Evolutionary conservation across 2,888 invertebrate genomes (phyloP), one percentile per base, ranked within the genome.

Genomic region (Cacoxenus indagator): DNA sequence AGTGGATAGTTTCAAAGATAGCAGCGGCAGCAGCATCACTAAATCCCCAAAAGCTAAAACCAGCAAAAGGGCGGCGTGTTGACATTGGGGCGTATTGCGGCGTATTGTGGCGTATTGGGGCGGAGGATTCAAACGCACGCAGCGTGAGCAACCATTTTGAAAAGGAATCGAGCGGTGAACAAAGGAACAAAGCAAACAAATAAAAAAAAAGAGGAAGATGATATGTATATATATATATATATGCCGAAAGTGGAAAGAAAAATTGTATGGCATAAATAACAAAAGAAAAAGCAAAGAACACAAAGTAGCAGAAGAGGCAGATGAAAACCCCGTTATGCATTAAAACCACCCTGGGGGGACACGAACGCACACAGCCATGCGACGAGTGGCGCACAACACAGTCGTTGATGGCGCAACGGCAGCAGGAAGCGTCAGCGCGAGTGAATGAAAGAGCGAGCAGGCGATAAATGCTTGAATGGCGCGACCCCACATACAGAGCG

Each of bases 211-310:
- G n/a, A n/a, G n/a, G n/a, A 55, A 55, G 26, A 22, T 55, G 4
- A 29, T 27, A 59, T 5, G 48, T 26, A 54, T 19, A 54, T 5
- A 54, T 24, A 22, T 17, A 54, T 54, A 26, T 54, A 54, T 4
- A 17, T 51, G 19, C 64, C n/a, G n/a, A 43, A 66, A 62, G 55
- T 31, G 37, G n/a, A 24, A 45, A 57, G 24, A 57, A 54, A 37
- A 22, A 26, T 24, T 17, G 31, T 24, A n/a, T 51, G 61, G 45
- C n/a, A 64, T 70, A 64, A 70, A 48, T 64, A 31, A 31, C n/a
- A 14, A 37, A 17, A 37, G 31, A 29, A 59, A 37, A 1, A 31
- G 37, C 8, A 17, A 29, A 31, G 3, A 57, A 29, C n/a, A 31
- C n/a, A 29, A 29, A 57, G 29, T n/a, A 17, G 19, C 22, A 51